Evolutionary conservation across 2,797 vertebrate genomes (phyloP).

Genomic region (Eulemur rubriventer): DNA sequence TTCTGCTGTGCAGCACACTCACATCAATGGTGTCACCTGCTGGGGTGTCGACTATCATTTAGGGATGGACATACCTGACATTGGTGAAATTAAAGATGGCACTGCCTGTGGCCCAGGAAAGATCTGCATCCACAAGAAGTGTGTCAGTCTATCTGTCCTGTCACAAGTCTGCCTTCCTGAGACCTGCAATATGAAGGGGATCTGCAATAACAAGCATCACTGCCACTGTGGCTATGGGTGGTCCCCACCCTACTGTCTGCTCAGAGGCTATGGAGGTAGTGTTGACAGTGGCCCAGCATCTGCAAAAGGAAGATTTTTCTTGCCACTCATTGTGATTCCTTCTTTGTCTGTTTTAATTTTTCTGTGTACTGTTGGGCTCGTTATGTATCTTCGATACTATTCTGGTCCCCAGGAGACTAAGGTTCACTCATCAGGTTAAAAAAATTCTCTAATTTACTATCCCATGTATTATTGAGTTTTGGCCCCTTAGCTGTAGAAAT

Average conservation of each 20-base stretch:
- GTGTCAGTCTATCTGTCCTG: constrained; percentile 59
- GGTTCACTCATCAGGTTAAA: background rate
- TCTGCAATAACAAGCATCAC: constrained; percentile 78
- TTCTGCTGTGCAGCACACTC: constrained; percentile 41
- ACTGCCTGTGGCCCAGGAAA: constrained; percentile 64
- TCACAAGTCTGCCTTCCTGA: constrained; percentile 61
- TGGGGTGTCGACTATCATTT: constrained; percentile 59
- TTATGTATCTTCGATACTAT: background rate
- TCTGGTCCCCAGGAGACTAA: background rate
- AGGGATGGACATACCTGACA: background rate
- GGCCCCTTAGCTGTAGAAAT: background rate
- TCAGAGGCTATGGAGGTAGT: constrained; percentile 76
- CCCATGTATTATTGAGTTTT: background rate
- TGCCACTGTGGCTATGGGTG: constrained; percentile 78
- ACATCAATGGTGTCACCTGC: constrained; percentile 45
- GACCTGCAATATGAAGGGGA: constrained; percentile 71
- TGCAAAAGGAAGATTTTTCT: background rate
- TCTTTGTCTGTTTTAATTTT: background rate
- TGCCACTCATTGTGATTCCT: background rate
- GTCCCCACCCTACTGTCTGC: constrained; percentile 73
- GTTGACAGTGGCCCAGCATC: constrained; percentile 78
- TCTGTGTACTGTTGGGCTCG: background rate
- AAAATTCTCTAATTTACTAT: background rate
- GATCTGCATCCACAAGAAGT: constrained; percentile 70
- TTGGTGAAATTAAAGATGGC: constrained; percentile 76